Base-by-base conservation (phyloP, 2,113 vertebrate genomes). In the Ginglymostoma cirratum region DNA sequence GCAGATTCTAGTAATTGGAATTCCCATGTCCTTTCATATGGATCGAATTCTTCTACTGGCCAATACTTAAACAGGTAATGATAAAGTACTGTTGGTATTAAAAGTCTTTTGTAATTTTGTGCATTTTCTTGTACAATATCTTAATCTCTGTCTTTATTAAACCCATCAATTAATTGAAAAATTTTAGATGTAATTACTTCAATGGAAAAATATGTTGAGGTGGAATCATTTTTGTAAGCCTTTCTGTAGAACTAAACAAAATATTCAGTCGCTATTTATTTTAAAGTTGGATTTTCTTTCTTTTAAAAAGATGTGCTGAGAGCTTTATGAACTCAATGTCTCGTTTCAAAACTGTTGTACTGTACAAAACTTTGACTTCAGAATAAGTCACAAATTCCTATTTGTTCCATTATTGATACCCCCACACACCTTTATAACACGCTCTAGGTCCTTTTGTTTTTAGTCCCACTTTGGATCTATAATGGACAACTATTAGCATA, bases 1-100 rank as follows among this genome's bases (percentile, higher is more conserved):
- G 97, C 98, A 70, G 98, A 99, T 97, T 99, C 98, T 96, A 98
- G 67, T 95, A 95, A 98, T 96, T 99, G 99, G 99, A 98, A 98
- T 97, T 98, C 94, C 67, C 45, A 48, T 52, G 42, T 45, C 45
- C 94, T 95, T 95, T 95, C 98, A 70, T 98, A 98, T 96, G 98
- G 98, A 92, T 99, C 98, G 0, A 98, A 99, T 96, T 98, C 98
- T 72, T 97, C 98, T 93, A 98, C 98, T 97, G 98, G 98, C 80
- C 98, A 98, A 96, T 99, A 98, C 89, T 95, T 97, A 0, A 98
- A 99, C 96, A 98, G 98, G 99, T 99, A 98, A 83, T 45, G 45
- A 42, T 21, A 27, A 72, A 95, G 52, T 48, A 12, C 23, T 15
- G 27, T 72, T 72, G 34, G 30, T 38, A 38, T 67, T 66, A 66